Percentiles rank a stretch among this genome's conserved stretches.
phyloP scores from a whole-genome alignment of 2,113 vertebrate genomes.

The Pachycephala philippinensis region DNA sequence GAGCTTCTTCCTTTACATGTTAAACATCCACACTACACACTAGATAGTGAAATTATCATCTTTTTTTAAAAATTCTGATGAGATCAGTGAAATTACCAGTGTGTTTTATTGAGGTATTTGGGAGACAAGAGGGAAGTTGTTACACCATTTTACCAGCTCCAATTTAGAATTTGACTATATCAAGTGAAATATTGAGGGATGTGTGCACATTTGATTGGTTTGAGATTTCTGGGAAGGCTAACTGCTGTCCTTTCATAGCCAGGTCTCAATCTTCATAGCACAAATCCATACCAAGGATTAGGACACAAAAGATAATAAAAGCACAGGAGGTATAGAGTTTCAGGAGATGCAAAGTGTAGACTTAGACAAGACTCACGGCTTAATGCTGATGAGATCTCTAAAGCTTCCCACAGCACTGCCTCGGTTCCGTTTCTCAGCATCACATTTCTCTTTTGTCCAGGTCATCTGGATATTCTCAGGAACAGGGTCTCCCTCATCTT shows the following conservation, averaged over 20 bases:
- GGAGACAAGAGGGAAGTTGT: background rate
- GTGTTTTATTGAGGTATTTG: background rate
- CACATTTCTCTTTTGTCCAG: slow-evolving; percentile 90
- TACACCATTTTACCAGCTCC: background rate
- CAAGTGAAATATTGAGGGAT: background rate
- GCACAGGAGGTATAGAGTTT: background rate
- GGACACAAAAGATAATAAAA: background rate
- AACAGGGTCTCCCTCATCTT: slow-evolving; percentile 81
- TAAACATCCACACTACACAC: background rate
- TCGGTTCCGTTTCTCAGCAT: slow-evolving; percentile 80
- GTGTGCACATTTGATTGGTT: background rate
- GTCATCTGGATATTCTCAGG: slow-evolving; percentile 94
- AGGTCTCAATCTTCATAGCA: background rate
- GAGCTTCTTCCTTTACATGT: background rate
- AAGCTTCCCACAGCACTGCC: slow-evolving; percentile 87
- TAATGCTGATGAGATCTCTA: slow-evolving; percentile 92
- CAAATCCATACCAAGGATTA: background rate
- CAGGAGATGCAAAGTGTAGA: background rate
- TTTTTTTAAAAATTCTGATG: background rate
- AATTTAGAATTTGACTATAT: background rate
- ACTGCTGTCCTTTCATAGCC: background rate
- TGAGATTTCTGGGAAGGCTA: background rate
- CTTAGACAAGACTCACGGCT: slow-evolving; percentile 83
- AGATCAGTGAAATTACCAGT: background rate
- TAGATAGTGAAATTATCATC: background rate